phyloP scores from a whole-genome alignment of 2,888 invertebrate species.

The Leptothorax acervorum region DNA sequence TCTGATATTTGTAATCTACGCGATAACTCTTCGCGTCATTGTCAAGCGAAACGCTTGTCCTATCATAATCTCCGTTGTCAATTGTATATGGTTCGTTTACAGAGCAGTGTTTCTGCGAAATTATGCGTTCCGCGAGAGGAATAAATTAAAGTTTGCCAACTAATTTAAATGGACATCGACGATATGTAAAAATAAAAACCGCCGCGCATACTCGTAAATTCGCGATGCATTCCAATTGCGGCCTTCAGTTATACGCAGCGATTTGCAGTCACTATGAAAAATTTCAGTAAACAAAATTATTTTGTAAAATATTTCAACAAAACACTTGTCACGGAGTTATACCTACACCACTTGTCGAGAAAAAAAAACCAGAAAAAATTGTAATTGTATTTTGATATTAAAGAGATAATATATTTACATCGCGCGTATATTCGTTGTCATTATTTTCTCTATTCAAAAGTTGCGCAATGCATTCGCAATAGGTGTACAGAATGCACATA shows the following conservation, averaged over 20 bases:
- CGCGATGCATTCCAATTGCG: slow-evolving; percentile 49
- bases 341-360: background rate
- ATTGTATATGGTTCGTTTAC: slow-evolving; percentile 27
- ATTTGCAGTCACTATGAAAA: slow-evolving; percentile 59
- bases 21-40: background rate
- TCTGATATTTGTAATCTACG: background rate
- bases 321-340: slow-evolving; percentile 26
- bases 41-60: background rate
- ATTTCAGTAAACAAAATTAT: slow-evolving; percentile 61
- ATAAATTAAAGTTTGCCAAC: slow-evolving; percentile 53
- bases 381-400: slow-evolving; percentile 15
- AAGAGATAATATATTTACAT: background rate
- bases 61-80: slow-evolving; percentile 18
- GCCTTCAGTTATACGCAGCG: slow-evolving; percentile 52
- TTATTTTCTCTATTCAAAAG: background rate
- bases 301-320: slow-evolving; percentile 52
- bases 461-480: background rate
- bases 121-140: slow-evolving; percentile 7
- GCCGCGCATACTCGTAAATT: slow-evolving; percentile 56
- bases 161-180: slow-evolving; percentile 54
- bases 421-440: background rate
- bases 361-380: slow-evolving; percentile 7
- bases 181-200: slow-evolving; percentile 40
- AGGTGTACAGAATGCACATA: background rate
- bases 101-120: slow-evolving; percentile 13